phyloP scores from a whole-genome alignment of 2,113 vertebrate genomes.

The Pterocles burchelli region DNA sequence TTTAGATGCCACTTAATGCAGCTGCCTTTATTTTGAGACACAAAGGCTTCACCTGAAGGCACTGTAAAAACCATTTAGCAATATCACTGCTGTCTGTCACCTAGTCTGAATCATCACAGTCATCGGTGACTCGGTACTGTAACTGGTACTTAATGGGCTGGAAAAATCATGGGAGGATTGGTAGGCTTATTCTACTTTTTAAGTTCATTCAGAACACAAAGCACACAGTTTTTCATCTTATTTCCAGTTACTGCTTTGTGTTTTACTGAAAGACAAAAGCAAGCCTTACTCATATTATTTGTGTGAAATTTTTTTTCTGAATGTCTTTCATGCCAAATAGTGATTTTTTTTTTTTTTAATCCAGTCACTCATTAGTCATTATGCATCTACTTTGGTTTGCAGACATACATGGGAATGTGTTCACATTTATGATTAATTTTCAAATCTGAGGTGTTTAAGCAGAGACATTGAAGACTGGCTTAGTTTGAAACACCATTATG shows the following conservation, averaged over 20 bases:
- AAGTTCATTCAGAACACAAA: not conserved
- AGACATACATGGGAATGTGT: not conserved
- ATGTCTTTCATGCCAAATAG: not conserved
- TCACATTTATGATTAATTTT: not conserved
- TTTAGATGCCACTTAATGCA: not conserved
- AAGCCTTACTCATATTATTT: not conserved
- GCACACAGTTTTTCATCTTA: not conserved
- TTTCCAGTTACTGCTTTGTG: not conserved
- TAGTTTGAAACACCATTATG: not conserved
- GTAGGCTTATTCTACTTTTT: not conserved
- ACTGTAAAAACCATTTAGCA: not conserved
- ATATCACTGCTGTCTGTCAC: not conserved
- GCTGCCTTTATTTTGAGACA: not conserved
- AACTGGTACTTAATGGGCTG: slow-evolving; percentile 17
- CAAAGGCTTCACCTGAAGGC: slow-evolving; percentile 31
- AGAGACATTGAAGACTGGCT: not conserved
- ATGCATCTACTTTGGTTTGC: not conserved
- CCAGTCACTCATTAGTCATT: not conserved
- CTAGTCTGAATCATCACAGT: not conserved
- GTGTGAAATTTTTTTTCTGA: not conserved
- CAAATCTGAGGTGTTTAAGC: not conserved
- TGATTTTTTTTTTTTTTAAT: not conserved
- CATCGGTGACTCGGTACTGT: not conserved
- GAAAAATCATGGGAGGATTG: not conserved
- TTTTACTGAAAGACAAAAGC: not conserved